A percentile compares a stretch with the other conserved stretches of the same genome.
These are phyloP conservation scores for Lasioglossum marginatum DNA, from an alignment of 2,888 invertebrate genomes.

Conservation along the genomic window DNA sequence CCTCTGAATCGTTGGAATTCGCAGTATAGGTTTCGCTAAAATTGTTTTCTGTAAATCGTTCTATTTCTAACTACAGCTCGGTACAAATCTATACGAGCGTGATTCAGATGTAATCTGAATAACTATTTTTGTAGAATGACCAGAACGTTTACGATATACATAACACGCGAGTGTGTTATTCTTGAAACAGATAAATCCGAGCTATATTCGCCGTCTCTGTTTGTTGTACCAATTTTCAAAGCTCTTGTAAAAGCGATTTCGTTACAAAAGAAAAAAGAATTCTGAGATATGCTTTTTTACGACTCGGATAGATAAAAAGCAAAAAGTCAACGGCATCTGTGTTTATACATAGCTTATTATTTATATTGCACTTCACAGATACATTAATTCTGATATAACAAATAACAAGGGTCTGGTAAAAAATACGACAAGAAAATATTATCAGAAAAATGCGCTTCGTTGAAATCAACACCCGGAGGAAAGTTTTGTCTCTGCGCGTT, in stretches of 20 bases:
- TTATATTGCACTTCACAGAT: constrained; percentile 59
- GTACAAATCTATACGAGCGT: neutral
- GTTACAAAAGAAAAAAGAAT: neutral
- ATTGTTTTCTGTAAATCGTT: neutral
- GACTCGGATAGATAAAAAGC: neutral
- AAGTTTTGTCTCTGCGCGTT: constrained; percentile 34
- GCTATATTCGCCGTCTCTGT: neutral
- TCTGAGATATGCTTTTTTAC: neutral
- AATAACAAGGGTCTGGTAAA: constrained; percentile 67
- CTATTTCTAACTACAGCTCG: neutral
- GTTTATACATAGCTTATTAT: constrained; percentile 43
- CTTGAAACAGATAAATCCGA: neutral
- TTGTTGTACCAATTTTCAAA: neutral
- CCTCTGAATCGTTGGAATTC: neutral
- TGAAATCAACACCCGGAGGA: constrained; percentile 50
- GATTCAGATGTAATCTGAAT: neutral
- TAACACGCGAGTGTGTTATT: neutral
- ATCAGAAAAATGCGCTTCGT: constrained; percentile 61
- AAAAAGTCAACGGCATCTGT: neutral
- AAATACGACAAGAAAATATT: constrained; percentile 63
- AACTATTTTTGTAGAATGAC: constrained; percentile 7
- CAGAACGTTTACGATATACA: neutral
- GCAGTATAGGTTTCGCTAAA: neutral
- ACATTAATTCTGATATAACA: constrained; percentile 66
- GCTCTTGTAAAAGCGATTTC: no score